A percentile compares a stretch with the other conserved stretches of the same genome.
These are phyloP conservation scores for Drosophila setifemur DNA, from an alignment of 1,140 invertebrate genomes.

Conservation along the genomic window DNA sequence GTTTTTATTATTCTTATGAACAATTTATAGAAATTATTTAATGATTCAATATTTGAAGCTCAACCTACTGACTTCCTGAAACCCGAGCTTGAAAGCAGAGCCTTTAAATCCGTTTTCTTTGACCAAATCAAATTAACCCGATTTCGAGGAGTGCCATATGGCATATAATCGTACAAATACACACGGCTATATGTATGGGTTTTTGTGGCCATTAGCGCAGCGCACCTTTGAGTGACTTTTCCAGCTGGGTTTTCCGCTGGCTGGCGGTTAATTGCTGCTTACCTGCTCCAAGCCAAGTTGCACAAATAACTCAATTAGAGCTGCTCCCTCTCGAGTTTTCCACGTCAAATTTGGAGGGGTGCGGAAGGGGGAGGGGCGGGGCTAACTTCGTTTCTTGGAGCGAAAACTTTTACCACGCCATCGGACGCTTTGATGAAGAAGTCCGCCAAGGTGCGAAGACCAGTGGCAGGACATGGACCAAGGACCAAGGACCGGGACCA, in stretches of 20 bases:
- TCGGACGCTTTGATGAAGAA: slow-evolving; percentile 68
- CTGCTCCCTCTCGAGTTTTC: slow-evolving; percentile 9
- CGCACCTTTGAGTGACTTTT: not conserved
- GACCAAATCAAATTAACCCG: not conserved
- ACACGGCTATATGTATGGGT: too few relatives aligned
- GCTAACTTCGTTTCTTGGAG: slow-evolving; percentile 55
- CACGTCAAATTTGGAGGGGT: too few relatives aligned
- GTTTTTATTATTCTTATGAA: too few relatives aligned
- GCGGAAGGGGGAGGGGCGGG: too few relatives aligned
- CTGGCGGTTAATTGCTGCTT: slow-evolving; percentile 41
- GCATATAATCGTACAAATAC: too few relatives aligned
- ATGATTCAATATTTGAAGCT: too few relatives aligned
- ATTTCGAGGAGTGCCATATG: not conserved
- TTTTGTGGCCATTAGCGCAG: not conserved
- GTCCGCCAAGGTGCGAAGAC: slow-evolving; percentile 62
- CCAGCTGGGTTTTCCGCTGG: not conserved
- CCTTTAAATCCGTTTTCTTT: not conserved
- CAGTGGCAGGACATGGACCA: not conserved
- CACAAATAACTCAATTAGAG: slow-evolving; percentile 74
- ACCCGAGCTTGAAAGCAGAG: too few relatives aligned
- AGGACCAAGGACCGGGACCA: not conserved
- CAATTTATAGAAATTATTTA: too few relatives aligned
- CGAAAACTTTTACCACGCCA: slow-evolving; percentile 34
- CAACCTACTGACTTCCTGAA: too few relatives aligned
- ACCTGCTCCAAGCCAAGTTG: slow-evolving; percentile 43